Conservation (phyloP, 2,888 invertebrate genomes). For the Eurois occulta region DNA sequence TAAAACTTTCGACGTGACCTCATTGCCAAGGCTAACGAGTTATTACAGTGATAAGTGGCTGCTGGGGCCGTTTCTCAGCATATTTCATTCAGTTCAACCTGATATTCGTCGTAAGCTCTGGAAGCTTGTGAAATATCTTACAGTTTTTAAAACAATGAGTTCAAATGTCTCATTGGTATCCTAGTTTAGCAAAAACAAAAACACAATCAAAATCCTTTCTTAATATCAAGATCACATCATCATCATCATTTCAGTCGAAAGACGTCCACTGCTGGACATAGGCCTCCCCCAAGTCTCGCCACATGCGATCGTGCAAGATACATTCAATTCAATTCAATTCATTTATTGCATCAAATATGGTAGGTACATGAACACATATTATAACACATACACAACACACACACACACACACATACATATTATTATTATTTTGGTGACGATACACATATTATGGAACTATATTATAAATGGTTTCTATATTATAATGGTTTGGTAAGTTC, state of each 20-base stretch:
- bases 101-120: slow-evolving; percentile 19
- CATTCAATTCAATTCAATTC: too few relatives aligned
- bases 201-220: neutral
- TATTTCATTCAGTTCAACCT: slow-evolving; percentile 24
- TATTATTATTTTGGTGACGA: too few relatives aligned
- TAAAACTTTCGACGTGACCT: slow-evolving; percentile 58
- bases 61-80: slow-evolving; percentile 25
- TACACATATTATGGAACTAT: neutral
- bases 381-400: too few relatives aligned
- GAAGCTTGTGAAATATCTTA: slow-evolving; percentile 6
- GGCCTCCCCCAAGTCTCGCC: too few relatives aligned
- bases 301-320: too few relatives aligned
- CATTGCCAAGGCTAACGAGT: slow-evolving; percentile 58
- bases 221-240: neutral
- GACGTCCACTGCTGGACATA: too few relatives aligned
- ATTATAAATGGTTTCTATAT: neutral
- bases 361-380: too few relatives aligned
- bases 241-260: too few relatives aligned
- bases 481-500: slow-evolving; percentile 2
- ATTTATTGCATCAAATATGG: too few relatives aligned
- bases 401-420: too few relatives aligned
- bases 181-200: neutral
- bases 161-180: neutral
- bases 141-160: neutral
- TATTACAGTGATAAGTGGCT: slow-evolving; percentile 50